Evolutionary conservation across 1,140 invertebrate species (phyloP).

Genomic region (Listronotus bonariensis): DNA sequence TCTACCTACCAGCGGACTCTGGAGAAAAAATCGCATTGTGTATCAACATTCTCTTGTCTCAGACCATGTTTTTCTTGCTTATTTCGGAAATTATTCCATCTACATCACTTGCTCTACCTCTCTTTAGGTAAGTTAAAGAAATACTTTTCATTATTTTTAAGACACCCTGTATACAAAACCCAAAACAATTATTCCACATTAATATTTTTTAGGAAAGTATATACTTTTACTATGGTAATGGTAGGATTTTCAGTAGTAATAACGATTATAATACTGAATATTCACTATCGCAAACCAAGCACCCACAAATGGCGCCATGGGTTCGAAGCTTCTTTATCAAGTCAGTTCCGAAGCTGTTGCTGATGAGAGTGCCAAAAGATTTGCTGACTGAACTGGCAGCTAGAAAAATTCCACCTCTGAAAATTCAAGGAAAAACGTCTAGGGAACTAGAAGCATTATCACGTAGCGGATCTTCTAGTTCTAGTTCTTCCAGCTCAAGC

Average conservation of each 20-base stretch:
- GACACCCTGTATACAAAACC: too few species aligned
- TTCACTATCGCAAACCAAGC: constrained; percentile 97
- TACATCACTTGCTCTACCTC: constrained; percentile 92
- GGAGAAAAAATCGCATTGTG: constrained; percentile 98
- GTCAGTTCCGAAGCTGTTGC: constrained; percentile 77
- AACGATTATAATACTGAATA: constrained; percentile 96
- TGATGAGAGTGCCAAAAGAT: constrained; percentile 86
- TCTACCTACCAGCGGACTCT: constrained; percentile 97
- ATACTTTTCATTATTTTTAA: too few species aligned
- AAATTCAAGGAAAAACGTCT: constrained; percentile 55
- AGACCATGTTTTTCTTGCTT: constrained; percentile 99
- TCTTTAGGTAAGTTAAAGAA: constrained; percentile 70
- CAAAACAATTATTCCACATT: too few species aligned
- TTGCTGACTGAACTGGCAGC: constrained; percentile 76
- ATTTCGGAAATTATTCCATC: constrained; percentile 99
- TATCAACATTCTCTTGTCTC: constrained; percentile 97
- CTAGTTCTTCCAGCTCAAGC: constrained; percentile 64
- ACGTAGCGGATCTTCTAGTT: constrained; percentile 64
- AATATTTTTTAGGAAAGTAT: constrained; percentile 71
- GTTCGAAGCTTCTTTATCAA: constrained; percentile 87
- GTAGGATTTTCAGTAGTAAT: constrained; percentile 96
- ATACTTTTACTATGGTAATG: constrained; percentile 96
- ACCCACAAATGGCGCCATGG: constrained; percentile 97
- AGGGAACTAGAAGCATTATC: constrained; percentile 68
- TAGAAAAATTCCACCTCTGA: constrained; percentile 70